These are phyloP conservation scores for Cephus rjabovi DNA, from an alignment of 2,888 invertebrate species.

Conservation along the genomic window DNA sequence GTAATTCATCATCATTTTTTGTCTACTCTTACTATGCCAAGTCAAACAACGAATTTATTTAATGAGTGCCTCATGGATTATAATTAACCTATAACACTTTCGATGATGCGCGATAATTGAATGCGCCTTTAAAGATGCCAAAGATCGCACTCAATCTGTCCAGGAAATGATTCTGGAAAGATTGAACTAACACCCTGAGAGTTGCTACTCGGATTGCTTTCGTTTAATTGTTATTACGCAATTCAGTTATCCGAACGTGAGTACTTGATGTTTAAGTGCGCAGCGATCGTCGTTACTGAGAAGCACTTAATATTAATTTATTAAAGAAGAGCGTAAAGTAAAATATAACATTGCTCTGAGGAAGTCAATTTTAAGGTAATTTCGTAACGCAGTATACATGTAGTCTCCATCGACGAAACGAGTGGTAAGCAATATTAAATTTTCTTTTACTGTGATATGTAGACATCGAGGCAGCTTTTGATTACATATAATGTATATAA, in stretches of 20 bases:
- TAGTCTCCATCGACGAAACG: no score
- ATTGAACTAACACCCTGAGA: neutral
- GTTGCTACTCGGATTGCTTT: neutral
- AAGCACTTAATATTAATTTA: neutral
- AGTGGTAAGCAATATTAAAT: neutral
- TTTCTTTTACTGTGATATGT: neutral
- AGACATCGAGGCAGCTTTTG: neutral
- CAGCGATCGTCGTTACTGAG: neutral
- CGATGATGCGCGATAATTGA: neutral
- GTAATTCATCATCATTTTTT: neutral
- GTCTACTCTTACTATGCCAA: neutral
- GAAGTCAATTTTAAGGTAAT: neutral
- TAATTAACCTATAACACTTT: neutral
- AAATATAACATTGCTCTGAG: neutral
- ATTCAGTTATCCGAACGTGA: neutral
- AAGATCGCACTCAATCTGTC: neutral
- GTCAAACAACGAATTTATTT: neutral
- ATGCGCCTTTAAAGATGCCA: neutral
- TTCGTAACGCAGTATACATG: neutral
- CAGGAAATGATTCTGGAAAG: neutral
- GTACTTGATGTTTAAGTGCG: neutral
- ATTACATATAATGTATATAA: neutral
- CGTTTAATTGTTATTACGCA: neutral
- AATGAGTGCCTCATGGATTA: neutral
- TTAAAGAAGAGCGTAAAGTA: neutral